Base-by-base conservation (phyloP, 2,888 invertebrate genomes). In the Cartodere bifasciata region DNA sequence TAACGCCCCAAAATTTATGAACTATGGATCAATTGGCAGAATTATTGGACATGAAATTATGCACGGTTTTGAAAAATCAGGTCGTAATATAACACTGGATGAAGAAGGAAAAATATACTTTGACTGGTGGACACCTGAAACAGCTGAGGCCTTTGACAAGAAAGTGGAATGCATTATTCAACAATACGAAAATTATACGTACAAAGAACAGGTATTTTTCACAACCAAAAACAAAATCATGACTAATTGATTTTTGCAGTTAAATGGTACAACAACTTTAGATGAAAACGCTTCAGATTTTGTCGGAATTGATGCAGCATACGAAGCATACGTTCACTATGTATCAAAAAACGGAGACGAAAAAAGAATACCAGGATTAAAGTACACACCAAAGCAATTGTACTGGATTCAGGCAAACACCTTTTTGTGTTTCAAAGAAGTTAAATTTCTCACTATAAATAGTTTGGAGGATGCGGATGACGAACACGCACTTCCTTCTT, bases 241-340 rank as follows among this genome's bases (percentile, higher is more conserved):
- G 17, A 14, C 17, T 17, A 16, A 23, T 17, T 34, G 31, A 27
- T 33, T 36, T 11, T 50, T 55, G 2, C 50, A 85, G 85, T 53
- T 88, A 26, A 86, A 88, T 49, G 88, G 88, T 27, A 74, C 83
- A 29, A 78, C 80, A 45, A 86, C 86, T 0, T 79, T 86, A 53
- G 85, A 85, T 9, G 90, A 91, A 55, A 90, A 90, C 55, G 82
- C 91, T 29, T 88, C 90, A 0, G 91, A 91, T 53, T 87, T 87
- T 50, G 86, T 85, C 1, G 91, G 90, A 1, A 72, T 87, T 38
- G 86, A 86, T 51, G 77, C 84, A 48, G 84, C 90, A 0, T 91
- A 88, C 56, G 66, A 70, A 41, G 87, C 85, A 1, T 86, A 87
- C 55, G 65, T 72, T 29, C 67, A 70, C 4, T 85, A 81, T 81